Percentiles rank a stretch among this genome's conserved stretches.
These are phyloP conservation scores for Oxyruncus cristatus DNA, from an alignment of 2,113 vertebrate genomes.

Conservation along the genomic window DNA sequence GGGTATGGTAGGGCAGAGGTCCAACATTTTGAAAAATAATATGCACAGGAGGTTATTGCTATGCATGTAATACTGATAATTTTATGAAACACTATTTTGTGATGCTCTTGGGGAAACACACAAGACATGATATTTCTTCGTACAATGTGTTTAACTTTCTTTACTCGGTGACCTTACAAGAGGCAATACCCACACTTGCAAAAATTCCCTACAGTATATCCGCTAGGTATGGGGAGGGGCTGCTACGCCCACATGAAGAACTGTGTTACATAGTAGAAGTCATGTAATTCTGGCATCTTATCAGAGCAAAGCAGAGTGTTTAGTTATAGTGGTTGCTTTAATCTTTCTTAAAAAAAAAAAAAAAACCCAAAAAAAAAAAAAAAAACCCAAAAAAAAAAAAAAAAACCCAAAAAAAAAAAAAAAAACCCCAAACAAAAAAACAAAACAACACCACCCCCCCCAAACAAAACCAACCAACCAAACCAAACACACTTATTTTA, in stretches of 20 bases:
- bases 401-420: neutral
- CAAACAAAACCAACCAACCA: neutral
- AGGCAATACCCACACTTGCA: neutral
- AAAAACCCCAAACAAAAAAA: neutral
- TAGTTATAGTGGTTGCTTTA: conserved; percentile 44
- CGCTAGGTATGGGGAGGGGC: conserved; percentile 55
- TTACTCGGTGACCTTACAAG: conserved; percentile 10
- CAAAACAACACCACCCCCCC: neutral
- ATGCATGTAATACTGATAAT: neutral
- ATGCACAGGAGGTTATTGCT: neutral
- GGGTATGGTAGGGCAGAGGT: neutral
- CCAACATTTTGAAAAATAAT: neutral
- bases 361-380: neutral
- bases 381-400: neutral
- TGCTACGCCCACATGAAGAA: conserved; percentile 12
- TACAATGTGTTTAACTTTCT: neutral
- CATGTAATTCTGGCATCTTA: conserved; percentile 52
- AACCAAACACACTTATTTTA: neutral
- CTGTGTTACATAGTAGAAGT: conserved; percentile 28
- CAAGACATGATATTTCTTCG: neutral
- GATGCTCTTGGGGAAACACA: neutral
- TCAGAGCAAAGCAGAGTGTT: conserved; percentile 37
- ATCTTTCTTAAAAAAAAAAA: conserved; percentile 5
- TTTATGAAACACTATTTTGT: neutral
- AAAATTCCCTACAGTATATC: conserved; percentile 54